Percentiles rank a stretch among this genome's conserved stretches.
Conservation (phyloP, 2,113 vertebrate genomes). For the Mystacornis crossleyi region DNA sequence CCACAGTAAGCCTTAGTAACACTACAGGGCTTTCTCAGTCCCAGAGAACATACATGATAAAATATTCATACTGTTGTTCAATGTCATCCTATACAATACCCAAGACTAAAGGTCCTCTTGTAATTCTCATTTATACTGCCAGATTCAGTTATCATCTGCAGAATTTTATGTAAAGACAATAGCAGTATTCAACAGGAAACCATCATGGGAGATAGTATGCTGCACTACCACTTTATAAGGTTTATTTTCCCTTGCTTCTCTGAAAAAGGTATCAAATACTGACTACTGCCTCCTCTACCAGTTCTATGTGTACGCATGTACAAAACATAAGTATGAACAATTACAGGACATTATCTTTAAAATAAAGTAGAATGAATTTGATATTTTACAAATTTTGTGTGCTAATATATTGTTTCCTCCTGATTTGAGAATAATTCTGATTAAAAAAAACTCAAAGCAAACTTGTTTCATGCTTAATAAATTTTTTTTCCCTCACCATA, state of each 20-base stretch:
- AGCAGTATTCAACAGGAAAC: background rate
- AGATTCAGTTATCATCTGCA: background rate
- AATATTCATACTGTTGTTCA: constrained; percentile 9
- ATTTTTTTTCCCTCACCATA: background rate
- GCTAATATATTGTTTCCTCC: background rate
- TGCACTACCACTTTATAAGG: background rate
- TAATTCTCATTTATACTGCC: background rate
- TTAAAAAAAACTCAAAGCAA: background rate
- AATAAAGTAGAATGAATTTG: background rate
- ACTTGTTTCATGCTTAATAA: background rate
- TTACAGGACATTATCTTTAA: background rate
- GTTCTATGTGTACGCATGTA: background rate
- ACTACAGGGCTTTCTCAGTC: background rate
- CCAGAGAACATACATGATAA: background rate
- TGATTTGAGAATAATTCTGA: background rate
- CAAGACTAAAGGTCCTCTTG: background rate
- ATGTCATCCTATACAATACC: background rate
- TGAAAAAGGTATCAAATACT: background rate
- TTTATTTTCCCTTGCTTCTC: background rate
- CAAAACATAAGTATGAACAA: background rate
- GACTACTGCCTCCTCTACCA: background rate
- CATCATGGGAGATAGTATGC: background rate
- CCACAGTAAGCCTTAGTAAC: background rate
- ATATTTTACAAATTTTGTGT: background rate
- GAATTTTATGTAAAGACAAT: background rate